These are phyloP conservation scores for Euschistus heros DNA, from an alignment of 1,140 invertebrate genomes.

Conservation along the genomic window DNA sequence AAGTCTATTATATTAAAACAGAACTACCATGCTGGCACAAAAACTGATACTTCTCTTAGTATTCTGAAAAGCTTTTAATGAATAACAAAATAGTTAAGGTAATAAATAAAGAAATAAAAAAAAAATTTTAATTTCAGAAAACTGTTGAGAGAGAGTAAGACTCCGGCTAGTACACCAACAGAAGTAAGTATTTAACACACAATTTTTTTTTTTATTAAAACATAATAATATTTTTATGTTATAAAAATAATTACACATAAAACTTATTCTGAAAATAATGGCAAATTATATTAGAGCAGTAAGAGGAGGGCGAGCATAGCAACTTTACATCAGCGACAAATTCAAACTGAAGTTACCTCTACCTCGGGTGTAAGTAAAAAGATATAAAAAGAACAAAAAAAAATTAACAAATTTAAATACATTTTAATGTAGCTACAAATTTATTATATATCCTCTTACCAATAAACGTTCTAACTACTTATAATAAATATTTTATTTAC, in stretches of 20 bases:
- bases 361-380: conserved; percentile 21
- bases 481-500: conserved; percentile 9
- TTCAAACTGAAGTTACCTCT: conserved; percentile 5
- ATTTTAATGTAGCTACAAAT: no score
- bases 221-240: no score
- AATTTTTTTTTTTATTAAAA: neutral
- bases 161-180: conserved; percentile 13
- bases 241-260: neutral
- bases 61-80: neutral
- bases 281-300: conserved; percentile 21
- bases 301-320: conserved; percentile 27
- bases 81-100: neutral
- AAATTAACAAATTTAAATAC: no score
- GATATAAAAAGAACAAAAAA: neutral
- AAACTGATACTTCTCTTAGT: neutral
- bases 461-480: neutral
- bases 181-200: conserved; percentile 22
- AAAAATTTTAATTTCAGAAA: conserved; percentile 20
- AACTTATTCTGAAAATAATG: neutral
- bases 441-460: neutral
- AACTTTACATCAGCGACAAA: conserved; percentile 24
- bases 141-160: conserved; percentile 23
- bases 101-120: neutral
- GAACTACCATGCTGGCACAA: neutral
- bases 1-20: no score